phyloP scores from a whole-genome alignment of 2,888 invertebrate genomes.

The Sminthurides aquaticus region DNA sequence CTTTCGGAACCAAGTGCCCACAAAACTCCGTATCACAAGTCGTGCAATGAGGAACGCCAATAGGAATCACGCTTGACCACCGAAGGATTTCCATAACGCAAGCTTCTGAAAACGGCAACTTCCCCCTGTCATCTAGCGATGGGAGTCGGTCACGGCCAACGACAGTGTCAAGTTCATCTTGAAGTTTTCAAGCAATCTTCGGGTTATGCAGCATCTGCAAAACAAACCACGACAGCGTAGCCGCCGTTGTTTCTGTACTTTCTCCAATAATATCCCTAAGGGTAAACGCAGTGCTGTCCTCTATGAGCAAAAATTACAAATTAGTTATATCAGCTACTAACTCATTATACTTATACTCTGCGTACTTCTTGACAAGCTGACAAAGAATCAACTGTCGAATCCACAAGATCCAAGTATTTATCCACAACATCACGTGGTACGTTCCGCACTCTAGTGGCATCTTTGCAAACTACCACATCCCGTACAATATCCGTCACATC shows the following conservation, averaged over 20 bases:
- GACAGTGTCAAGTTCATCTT: constrained; percentile 2
- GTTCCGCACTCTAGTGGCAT: neutral
- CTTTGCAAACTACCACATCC: neutral
- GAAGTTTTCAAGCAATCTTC: neutral
- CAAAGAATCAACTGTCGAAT: neutral
- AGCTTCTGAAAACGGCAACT: neutral
- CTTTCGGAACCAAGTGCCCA: neutral
- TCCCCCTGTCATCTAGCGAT: neutral
- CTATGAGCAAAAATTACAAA: too few relatives aligned
- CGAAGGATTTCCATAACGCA: neutral
- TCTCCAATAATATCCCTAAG: neutral
- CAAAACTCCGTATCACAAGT: neutral
- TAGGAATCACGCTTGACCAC: neutral
- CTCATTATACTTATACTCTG: too few relatives aligned
- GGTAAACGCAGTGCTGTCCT: too few relatives aligned
- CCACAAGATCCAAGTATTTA: neutral
- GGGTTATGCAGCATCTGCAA: neutral
- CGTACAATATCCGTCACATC: neutral
- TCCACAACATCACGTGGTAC: neutral
- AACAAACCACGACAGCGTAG: neutral
- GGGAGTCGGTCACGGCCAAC: neutral
- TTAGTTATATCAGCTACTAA: too few relatives aligned
- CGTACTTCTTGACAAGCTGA: too few relatives aligned
- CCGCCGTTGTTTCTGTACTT: neutral
- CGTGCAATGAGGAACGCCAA: neutral